phyloP scores from a whole-genome alignment of 2,113 vertebrate genomes.

The Equus przewalskii region DNA sequence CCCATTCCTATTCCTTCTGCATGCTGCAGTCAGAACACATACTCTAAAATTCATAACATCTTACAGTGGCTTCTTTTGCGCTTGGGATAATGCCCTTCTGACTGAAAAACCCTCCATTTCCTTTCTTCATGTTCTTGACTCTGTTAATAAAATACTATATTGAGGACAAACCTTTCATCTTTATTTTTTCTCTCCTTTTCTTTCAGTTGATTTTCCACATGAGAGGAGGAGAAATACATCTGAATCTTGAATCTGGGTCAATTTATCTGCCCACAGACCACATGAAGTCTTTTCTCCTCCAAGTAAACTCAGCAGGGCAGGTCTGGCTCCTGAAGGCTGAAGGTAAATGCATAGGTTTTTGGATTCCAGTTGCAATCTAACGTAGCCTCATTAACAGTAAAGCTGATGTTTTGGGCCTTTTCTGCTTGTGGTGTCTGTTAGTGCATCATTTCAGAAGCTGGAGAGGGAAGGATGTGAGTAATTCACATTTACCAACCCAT shows the following conservation, averaged over 20 bases:
- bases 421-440: background rate
- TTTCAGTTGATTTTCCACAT: background rate
- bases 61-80: background rate
- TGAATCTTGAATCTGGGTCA: background rate
- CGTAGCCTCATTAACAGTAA: background rate
- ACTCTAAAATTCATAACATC: background rate
- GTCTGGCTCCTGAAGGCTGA: background rate
- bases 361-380: background rate
- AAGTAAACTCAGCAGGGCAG: background rate
- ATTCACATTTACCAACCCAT: background rate
- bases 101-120: background rate
- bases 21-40: background rate
- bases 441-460: background rate
- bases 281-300: background rate
- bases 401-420: background rate
- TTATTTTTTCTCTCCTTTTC: background rate
- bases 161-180: background rate
- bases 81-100: background rate
- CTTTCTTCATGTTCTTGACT: background rate
- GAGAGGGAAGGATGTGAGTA: background rate
- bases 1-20: background rate
- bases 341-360: background rate
- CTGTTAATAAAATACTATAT: background rate
- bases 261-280: background rate
- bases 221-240: background rate